Evolutionary conservation across 2,797 vertebrate genomes (phyloP), one percentile per base, ranked within the genome.

Genomic region (Takifugu rubripes): DNA sequence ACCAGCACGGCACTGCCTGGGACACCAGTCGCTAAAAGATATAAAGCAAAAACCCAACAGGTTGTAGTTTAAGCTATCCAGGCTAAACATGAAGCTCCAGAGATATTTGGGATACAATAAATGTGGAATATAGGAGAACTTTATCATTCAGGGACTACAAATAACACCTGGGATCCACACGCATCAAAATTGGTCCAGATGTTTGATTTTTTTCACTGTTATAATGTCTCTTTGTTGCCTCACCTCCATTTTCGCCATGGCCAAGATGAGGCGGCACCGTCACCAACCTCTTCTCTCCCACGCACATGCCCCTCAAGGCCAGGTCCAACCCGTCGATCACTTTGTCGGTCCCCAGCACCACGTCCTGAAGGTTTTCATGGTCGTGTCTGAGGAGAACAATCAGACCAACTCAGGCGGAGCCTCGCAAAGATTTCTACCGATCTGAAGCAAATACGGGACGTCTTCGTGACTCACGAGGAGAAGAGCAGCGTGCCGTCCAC

Each of bases 171-270:
- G 12, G 36, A 11, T 40, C 12, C 3, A 11, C 36, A 3, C 1
- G 14, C 36, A 33, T 33, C 33, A 33, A 33, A 7, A 33, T 3
- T 33, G 31, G 31, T 31, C 2, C 29, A 31, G 29, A 31, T 31
- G 7, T 31, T 31, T 31, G 15, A 42, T 42, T 3, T 42, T 42
- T 42, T 9, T 42, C 15, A 42, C 14, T 42, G 40, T 16, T 21
- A 21, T 21, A 40, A 27, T 27, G 36, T 40, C 6, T 40, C 36
- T 10, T 40, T 45, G 16, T 6, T 7, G 36, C 36, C 89, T 94
- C 68, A 98, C 97, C 94, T 93, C 96, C 95, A 0, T 45, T 93
- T 79, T 97, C 95, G 52, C 97, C 97, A 0, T 98, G 97, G 3
- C 92, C 97, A 59, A 98, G 85, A 79, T 99, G 97, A 0, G 97